Evolutionary conservation across 2,888 invertebrate species (phyloP), one percentile per base, ranked within the genome.

Genomic region (Andrena trimmerana): DNA sequence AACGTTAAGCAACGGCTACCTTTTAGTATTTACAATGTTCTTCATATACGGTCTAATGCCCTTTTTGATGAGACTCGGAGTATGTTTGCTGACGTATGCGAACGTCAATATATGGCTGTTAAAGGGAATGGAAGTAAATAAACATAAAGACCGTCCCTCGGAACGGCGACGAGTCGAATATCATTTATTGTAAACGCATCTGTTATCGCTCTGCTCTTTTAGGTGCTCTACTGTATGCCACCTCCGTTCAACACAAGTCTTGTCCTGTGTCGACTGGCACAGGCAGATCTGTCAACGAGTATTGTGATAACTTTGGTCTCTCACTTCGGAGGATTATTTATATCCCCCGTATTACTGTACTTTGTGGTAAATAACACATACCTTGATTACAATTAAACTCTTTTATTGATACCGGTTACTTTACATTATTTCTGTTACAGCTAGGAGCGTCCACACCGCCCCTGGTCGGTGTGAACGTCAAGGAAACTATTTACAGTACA

Each of bases 191-290:
- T 6, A 52, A 24, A 42, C n/a, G 52, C 24, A 7, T 70, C n/a
- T 42, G 13, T 33, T 42, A 42, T 70, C 42, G 29, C n/a, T 63
- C 29, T 66, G 2, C 62, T 60, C 27, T 90, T 92, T 62, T 72
- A 94, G 94, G 92, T 94, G 66, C 89, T 94, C 70, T 93, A 93
- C 70, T 94, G 93, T 78, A 93, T 94, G 92, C 94, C 94, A 79
- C 94, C 94, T 8, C 93, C 94, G 10, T 92, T 93, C 59, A 92
- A 91, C 78, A 93, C 94, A 8, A 90, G 93, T 83, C 83, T 93
- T 65, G 93, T 91, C 59, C 82, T 94, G 67, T 92, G 91, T 72
- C 89, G 92, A 86, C 76, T 94, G 59, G 92, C 93, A 20, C 88
- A 90, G 57, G 94, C 92, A 33, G 94, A 94, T 88, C 85, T 94